Conservation (phyloP, 2,113 vertebrate genomes). For the Paradisaea rubra region DNA sequence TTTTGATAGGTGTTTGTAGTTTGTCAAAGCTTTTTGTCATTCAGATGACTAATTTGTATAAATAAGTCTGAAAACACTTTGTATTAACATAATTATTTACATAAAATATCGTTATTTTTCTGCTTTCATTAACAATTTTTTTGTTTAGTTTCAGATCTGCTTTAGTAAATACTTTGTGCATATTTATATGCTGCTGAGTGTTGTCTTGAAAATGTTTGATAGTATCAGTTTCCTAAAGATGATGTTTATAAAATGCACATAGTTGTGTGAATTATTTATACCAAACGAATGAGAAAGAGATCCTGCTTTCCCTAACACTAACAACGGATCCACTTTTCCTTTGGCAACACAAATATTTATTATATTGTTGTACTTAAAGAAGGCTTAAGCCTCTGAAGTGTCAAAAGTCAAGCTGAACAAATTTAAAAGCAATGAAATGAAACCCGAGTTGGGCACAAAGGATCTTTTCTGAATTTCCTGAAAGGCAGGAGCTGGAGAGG, state of each 20-base stretch:
- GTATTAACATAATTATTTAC: slow-evolving; percentile 59
- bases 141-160: slow-evolving; percentile 43
- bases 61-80: slow-evolving; percentile 54
- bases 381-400: slow-evolving; percentile 58
- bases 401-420: slow-evolving; percentile 74
- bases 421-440: slow-evolving; percentile 71
- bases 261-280: slow-evolving; percentile 67
- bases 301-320: slow-evolving; percentile 50
- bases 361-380: slow-evolving; percentile 58
- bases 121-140: slow-evolving; percentile 56
- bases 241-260: slow-evolving; percentile 62
- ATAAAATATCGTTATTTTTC: slow-evolving; percentile 50
- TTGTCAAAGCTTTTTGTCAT: slow-evolving; percentile 58
- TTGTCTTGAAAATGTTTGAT: slow-evolving; percentile 62
- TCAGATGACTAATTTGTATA: slow-evolving; percentile 61
- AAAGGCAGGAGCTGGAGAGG: slow-evolving; percentile 53
- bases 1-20: slow-evolving; percentile 56
- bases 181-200: slow-evolving; percentile 29
- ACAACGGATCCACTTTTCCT: slow-evolving; percentile 55
- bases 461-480: slow-evolving; percentile 65
- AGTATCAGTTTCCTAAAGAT: slow-evolving; percentile 53
- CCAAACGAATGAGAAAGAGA: slow-evolving; percentile 59
- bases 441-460: slow-evolving; percentile 68
- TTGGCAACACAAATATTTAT: slow-evolving; percentile 70
- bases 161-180: slow-evolving; percentile 38